Percentiles rank a stretch among this genome's conserved stretches.
phyloP scores from a whole-genome alignment of 1,140 invertebrate species.

The Himalopsyche phryganea region DNA sequence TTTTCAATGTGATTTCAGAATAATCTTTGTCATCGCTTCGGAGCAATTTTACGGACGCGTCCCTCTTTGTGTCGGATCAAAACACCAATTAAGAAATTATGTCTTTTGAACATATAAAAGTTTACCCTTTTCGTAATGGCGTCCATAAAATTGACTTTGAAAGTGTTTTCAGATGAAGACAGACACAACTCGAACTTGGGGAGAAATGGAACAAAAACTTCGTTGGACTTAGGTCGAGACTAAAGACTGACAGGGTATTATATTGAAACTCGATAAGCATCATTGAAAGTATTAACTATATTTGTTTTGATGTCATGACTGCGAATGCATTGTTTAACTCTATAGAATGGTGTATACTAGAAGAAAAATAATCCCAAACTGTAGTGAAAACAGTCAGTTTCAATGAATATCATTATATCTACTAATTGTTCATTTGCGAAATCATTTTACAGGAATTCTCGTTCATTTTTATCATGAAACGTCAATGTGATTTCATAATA shows the following conservation, averaged over 20 bases:
- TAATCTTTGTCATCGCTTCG: background rate
- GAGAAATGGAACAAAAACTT: constrained; percentile 30
- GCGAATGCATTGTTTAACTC: no score
- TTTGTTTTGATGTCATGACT: no score
- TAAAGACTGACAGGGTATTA: constrained; percentile 22
- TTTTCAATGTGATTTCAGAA: background rate
- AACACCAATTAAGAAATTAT: background rate
- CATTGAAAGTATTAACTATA: constrained; percentile 1
- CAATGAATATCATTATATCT: constrained; percentile 8
- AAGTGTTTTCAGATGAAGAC: constrained; percentile 33
- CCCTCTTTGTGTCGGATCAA: background rate
- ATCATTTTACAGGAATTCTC: no score
- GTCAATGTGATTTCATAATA: no score
- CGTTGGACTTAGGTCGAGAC: constrained; percentile 27
- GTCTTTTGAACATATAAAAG: background rate
- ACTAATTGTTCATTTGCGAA: no score
- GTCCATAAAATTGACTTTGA: constrained; percentile 27
- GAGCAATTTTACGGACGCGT: constrained; percentile 17
- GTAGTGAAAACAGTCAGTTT: constrained; percentile 14
- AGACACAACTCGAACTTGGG: constrained; percentile 31
- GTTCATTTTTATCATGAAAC: no score
- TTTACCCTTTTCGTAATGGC: background rate
- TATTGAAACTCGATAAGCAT: constrained; percentile 20
- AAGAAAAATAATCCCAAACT: no score
- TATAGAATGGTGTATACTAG: no score